These are phyloP conservation scores for Sorex maritimensis DNA, from an alignment of 2,797 vertebrate genomes.

Conservation along the genomic window DNA sequence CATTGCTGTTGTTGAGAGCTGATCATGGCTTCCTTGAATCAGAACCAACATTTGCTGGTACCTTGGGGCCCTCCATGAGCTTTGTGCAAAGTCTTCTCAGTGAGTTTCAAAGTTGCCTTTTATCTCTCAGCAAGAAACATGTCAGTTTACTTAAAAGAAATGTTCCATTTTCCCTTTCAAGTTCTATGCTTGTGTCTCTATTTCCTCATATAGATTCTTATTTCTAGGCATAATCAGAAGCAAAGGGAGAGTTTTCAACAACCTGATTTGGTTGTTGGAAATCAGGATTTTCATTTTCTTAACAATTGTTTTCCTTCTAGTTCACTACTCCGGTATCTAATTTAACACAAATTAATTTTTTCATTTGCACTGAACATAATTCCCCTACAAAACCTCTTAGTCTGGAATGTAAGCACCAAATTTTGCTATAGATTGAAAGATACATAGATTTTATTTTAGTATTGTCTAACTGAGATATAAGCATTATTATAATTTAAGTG, in stretches of 20 bases:
- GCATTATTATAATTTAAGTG: conserved; percentile 5
- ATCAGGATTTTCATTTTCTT: background rate
- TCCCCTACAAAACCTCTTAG: background rate
- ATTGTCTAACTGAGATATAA: background rate
- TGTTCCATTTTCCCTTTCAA: conserved; percentile 58
- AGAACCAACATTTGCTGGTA: conserved; percentile 15
- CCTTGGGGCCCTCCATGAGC: conserved; percentile 8
- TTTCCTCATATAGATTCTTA: background rate
- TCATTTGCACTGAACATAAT: background rate
- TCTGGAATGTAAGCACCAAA: background rate
- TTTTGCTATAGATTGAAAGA: background rate
- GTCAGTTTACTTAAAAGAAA: conserved; percentile 51
- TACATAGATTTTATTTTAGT: background rate
- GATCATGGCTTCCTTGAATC: background rate
- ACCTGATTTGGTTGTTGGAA: background rate
- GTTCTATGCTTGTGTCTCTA: conserved; percentile 19
- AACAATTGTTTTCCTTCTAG: background rate
- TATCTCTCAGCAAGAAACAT: conserved; percentile 41
- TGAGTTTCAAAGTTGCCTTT: conserved; percentile 65
- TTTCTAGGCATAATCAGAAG: background rate
- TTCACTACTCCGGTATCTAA: background rate
- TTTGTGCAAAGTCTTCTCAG: conserved; percentile 10
- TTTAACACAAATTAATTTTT: background rate
- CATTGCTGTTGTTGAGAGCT: background rate
- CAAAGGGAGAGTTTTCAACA: conserved; percentile 53